Evolutionary conservation across 2,888 invertebrate genomes (phyloP).

Genomic region (Corbicula japonica): DNA sequence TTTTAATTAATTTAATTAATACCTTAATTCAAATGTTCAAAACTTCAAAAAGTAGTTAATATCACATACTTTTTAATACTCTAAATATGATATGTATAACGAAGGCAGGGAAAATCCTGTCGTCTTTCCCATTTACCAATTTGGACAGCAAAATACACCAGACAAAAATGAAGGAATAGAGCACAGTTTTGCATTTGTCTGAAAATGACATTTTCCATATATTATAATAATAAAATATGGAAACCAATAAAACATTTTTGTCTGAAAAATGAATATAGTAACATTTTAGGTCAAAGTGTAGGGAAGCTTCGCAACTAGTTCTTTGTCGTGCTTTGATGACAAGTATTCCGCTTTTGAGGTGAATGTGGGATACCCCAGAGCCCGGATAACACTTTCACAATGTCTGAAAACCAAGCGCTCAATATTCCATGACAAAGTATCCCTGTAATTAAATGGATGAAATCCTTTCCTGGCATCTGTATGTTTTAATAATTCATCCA

Average conservation of each 20-base stretch:
- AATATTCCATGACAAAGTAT: neutral
- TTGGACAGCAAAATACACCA: too few relatives aligned
- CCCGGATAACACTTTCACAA: neutral
- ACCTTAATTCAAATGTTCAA: too few relatives aligned
- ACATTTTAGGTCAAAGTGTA: neutral
- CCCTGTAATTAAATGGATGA: slow-evolving; percentile 14
- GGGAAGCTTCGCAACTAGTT: neutral
- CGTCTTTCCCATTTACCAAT: too few relatives aligned
- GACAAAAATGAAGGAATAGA: too few relatives aligned
- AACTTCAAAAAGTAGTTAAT: too few relatives aligned
- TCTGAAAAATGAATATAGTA: neutral
- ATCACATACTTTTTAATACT: too few relatives aligned
- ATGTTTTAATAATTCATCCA: neutral
- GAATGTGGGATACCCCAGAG: slow-evolving; percentile 18
- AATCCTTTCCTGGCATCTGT: neutral
- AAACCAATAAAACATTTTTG: neutral
- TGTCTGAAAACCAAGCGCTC: neutral
- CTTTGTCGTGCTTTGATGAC: neutral
- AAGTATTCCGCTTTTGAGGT: neutral
- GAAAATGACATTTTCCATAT: neutral
- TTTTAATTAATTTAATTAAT: too few relatives aligned
- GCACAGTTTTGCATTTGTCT: neutral
- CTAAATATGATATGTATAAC: too few relatives aligned
- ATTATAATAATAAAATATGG: neutral
- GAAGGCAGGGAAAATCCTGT: too few relatives aligned